These are phyloP conservation scores for Heliothis peltigera DNA, from an alignment of 2,888 invertebrate genomes.

Conservation along the genomic window DNA sequence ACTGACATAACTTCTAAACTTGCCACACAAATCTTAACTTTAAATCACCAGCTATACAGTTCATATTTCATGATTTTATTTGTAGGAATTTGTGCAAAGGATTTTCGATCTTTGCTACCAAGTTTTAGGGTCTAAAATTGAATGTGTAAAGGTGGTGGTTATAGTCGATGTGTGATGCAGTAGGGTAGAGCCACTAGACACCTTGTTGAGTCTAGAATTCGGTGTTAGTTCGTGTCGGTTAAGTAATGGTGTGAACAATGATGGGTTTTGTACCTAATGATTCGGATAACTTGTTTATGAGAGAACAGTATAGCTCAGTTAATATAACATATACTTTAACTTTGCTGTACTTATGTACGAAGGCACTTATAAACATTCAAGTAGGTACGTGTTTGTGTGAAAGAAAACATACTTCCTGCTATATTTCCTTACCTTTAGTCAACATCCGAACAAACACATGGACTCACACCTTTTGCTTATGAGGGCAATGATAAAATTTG, in stretches of 20 bases:
- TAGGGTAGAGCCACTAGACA: conserved; percentile 78
- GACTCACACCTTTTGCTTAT: too few species aligned
- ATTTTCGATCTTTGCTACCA: neutral
- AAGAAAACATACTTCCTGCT: too few species aligned
- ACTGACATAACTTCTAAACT: conserved; percentile 54
- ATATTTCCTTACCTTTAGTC: too few species aligned
- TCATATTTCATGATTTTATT: neutral
- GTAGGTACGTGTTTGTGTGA: too few species aligned
- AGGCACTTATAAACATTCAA: too few species aligned
- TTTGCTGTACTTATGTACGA: neutral
- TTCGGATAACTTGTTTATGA: conserved; percentile 55
- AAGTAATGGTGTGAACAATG: conserved; percentile 71
- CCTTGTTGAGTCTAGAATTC: conserved; percentile 85
- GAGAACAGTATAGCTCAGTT: conserved; percentile 23
- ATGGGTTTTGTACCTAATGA: conserved; percentile 64
- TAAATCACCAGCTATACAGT: fast-evolving
- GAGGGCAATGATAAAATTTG: too few species aligned
- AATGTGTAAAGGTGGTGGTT: conserved; percentile 38
- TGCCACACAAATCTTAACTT: conserved; percentile 35
- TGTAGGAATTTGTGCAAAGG: neutral
- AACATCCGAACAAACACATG: too few species aligned
- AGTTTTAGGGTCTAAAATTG: neutral
- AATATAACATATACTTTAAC: neutral
- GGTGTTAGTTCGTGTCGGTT: conserved; percentile 73
- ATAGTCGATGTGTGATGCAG: conserved; percentile 48